Evolutionary conservation across 2,888 invertebrate species (phyloP), one percentile per base, ranked within the genome.

Genomic region (Anticlea derivata): DNA sequence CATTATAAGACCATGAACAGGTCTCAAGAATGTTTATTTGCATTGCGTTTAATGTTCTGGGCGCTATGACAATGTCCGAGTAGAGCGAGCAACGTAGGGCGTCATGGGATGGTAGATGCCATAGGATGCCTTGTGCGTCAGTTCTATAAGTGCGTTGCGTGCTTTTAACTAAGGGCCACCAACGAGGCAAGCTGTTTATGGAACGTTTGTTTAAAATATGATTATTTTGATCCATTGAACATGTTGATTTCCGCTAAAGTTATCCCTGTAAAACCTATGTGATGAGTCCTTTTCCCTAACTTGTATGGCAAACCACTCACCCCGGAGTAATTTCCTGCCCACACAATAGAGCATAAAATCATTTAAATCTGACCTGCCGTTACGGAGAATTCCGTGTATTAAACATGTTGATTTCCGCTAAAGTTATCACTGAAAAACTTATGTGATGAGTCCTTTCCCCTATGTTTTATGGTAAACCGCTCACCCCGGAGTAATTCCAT

Each of bases 161-260:
- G 37, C 35, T 37, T 38, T 13, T 31, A 52, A 63, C 64, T 57
- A 60, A 60, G 63, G 65, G 62, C 68, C 62, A 66, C 64, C 66
- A 64, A 68, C 64, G 68, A 63, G 83, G 83, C 84, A 84, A 85
- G 83, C 81, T 82, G 81, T 82, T 78, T 83, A 78, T 78, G 78
- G 82, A 79, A 78, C 75, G 78, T 80, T 74, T 72, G 76, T 72
- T 67, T 75, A 75, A 30, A 22, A 5, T 20, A 20, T 12, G 8
- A 20, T 20, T 34, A 20, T 29, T 29, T 29, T 11, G 6, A 29
- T 29, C 7, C 5, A 23, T 23, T 30, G 30, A 12, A 30, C 12
- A 1, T 23, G 23, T 23, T 7, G 23, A 23, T 23, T 3, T 17
- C 2, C 2, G 17, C 17, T 17, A 17, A 17, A 4, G 2, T 17